phyloP scores from a whole-genome alignment of 2,797 vertebrate genomes.

The Carduelis carduelis region DNA sequence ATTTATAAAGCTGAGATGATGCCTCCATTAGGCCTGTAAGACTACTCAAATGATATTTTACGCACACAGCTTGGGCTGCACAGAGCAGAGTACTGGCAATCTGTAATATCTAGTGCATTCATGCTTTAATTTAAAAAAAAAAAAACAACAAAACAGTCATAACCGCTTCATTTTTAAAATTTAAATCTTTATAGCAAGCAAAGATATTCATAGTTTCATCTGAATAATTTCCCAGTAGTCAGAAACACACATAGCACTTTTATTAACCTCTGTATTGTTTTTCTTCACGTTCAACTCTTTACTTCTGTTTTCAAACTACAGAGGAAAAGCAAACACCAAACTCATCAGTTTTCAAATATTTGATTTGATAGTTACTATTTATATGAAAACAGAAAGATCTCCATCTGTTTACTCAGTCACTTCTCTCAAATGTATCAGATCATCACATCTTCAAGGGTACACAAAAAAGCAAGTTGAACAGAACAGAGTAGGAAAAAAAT shows the following conservation, averaged over 20 bases:
- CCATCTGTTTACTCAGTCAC: neutral
- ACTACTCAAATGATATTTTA: constrained; percentile 83
- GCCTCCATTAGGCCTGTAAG: constrained; percentile 92
- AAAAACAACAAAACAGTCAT: neutral
- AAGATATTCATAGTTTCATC: neutral
- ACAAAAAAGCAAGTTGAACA: constrained; percentile 13
- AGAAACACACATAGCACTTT: neutral
- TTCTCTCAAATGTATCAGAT: constrained; percentile 20
- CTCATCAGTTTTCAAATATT: constrained; percentile 6
- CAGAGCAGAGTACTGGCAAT: neutral
- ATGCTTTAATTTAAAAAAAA: neutral
- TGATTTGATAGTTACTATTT: constrained; percentile 21
- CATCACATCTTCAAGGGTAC: constrained; percentile 43
- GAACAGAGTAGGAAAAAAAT: constrained; percentile 39
- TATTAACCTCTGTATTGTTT: neutral
- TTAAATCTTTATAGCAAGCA: constrained; percentile 1
- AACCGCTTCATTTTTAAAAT: neutral
- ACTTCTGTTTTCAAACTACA: neutral
- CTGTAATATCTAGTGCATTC: neutral
- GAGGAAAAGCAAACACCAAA: neutral
- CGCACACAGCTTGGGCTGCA: constrained; percentile 62
- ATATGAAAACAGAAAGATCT: neutral
- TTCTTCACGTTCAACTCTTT: neutral
- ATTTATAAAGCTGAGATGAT: constrained; percentile 97
- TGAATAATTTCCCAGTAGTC: neutral